Evolutionary conservation across 1,140 invertebrate species (phyloP), one percentile per base, ranked within the genome.

Genomic region (Cataglyphis hispanica): DNA sequence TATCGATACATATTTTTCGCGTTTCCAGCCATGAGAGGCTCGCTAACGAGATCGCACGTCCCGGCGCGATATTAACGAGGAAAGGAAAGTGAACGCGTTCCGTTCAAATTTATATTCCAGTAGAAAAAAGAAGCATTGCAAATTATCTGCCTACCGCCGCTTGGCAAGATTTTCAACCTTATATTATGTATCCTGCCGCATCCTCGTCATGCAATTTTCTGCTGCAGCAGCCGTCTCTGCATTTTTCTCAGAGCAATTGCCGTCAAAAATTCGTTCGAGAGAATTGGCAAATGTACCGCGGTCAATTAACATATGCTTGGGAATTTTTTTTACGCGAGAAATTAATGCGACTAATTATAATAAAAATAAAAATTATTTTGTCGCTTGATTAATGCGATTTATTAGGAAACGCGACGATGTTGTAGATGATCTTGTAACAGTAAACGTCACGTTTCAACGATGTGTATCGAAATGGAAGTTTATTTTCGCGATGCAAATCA

Each of bases 71-170:
- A 58, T 34, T 86, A 86, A 84, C 43, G 85, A 70, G 56, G 53
- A 67, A 76, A 76, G 70, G 77, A 88, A 87, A 86, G 69, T 34
- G 77, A 76, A 50, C 13, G 40, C 80, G 77, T 46, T 64, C 34
- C 58, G 69, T 46, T 34, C n/a, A 72, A 72, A 83, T 87, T 87
- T 87, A 78, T 50, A 50, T 87, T 83, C 66, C 67, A 53, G n/a
- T 43, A 13, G n/a, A n/a, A 25, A 27, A 27, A 72, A 27, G 46
- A 78, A 53, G 61, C 76, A 22, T 31, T 13, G 25, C 25, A 70
- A 70, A 16, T 31, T 25, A 46, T 5, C 19, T 50, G 74, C 37
- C 19, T 72, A 50, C 11, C 43, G 25, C 31, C 19, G 70, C 37
- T 8, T 34, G 27, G 22, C 61, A 75, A 53, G 43, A 70, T 86